phyloP scores from a whole-genome alignment of 2,113 vertebrate genomes.

The Loxodonta africana region DNA sequence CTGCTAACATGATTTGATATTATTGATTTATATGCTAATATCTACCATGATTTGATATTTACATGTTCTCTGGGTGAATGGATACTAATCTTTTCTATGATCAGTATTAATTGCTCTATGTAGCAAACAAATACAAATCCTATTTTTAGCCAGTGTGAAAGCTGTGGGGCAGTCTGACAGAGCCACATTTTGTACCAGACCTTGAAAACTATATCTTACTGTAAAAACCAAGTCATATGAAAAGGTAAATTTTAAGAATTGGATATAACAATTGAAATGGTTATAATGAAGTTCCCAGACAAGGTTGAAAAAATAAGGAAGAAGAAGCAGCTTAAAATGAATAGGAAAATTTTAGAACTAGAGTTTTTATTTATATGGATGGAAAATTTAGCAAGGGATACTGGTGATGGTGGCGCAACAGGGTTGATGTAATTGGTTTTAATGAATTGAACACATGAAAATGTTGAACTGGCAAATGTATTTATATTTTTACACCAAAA shows the following conservation, averaged over 20 bases:
- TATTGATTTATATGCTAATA: slow-evolving; percentile 27
- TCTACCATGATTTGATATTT: slow-evolving; percentile 15
- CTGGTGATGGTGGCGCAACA: background rate
- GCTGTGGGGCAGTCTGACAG: background rate
- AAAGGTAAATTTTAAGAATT: background rate
- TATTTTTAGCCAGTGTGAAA: background rate
- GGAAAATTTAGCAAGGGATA: background rate
- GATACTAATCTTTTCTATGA: slow-evolving; percentile 2
- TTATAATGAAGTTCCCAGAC: background rate
- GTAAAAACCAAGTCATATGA: background rate
- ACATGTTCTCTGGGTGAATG: background rate
- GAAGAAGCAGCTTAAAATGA: background rate
- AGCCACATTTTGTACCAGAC: background rate
- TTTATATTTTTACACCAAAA: background rate
- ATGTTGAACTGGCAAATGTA: background rate
- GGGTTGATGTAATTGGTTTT: background rate
- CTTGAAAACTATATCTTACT: background rate
- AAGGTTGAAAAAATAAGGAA: background rate
- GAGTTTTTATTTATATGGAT: background rate
- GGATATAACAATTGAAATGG: background rate
- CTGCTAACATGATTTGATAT: background rate
- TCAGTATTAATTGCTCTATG: background rate
- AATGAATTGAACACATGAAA: background rate
- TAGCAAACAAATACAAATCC: background rate
- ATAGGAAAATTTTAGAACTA: background rate